Evolutionary conservation across 2,888 invertebrate genomes (phyloP), one percentile per base, ranked within the genome.

Genomic region (Cinara cedri): DNA sequence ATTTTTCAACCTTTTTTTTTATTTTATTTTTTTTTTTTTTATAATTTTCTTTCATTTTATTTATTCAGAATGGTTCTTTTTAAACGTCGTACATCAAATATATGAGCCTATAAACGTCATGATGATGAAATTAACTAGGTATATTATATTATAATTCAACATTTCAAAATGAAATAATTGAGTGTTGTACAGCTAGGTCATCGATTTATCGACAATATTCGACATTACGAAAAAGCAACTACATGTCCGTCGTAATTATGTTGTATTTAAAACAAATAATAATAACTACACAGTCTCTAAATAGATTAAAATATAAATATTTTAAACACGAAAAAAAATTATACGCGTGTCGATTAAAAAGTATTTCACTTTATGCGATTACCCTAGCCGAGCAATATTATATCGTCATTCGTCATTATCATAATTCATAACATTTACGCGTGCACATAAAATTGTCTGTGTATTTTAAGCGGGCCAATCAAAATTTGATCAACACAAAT

Each of bases 241-340:
- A n/a, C n/a, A 34, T 34, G 34, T 34, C 6, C 6, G 34, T 34
- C 6, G 6, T 6, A 34, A 34, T 34, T 46, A 24, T 46, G 65
- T 44, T 44, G 46, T 10, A 21, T 66, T 66, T 66, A 10, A 66
- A 24, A 57, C 24, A 24, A 19, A 8, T 46, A 46, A 19, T 8
- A n/a, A n/a, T n/a, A n/a, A n/a, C n/a, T n/a, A 11, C 4, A 49
- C 11, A 21, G 13, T 9, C 14, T 65, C 14, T n/a, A 21, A 44
- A 65, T 66, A 66, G 10, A 49, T n/a, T 3, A 49, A 66, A 49
- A 66, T 66, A 3, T 19, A 24, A 66, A 66, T 44, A 63, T 63
- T 44, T 44, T 42, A 19, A 42, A 11, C 19, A 44, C 13, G 1
- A 24, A 14, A 24, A 14, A 57, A 57, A 57, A 16, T 57, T 24